Conservation (phyloP, 2,113 vertebrate species). For the Antennarius striatus region DNA sequence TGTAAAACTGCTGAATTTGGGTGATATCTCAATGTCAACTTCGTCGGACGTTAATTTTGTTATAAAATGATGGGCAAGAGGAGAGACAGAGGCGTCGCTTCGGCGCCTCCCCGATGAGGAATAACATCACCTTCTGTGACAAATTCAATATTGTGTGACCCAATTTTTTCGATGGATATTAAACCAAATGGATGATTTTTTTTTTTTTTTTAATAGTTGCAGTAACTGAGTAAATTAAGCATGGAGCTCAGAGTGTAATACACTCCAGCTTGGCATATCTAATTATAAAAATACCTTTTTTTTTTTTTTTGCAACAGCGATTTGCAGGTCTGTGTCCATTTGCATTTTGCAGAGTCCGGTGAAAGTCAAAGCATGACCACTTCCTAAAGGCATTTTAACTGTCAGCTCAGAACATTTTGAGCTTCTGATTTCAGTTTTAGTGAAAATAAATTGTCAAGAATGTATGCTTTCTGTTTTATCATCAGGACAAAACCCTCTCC, state of each 20-base stretch:
- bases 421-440: conserved; percentile 48
- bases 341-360: conserved; percentile 36
- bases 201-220: conserved; percentile 39
- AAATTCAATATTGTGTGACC: conserved; percentile 47
- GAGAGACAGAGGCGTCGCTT: background rate
- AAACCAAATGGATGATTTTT: conserved; percentile 48
- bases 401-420: conserved; percentile 33
- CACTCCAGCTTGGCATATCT: conserved; percentile 47
- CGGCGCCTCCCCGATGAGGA: background rate
- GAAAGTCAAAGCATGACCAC: conserved; percentile 41
- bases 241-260: conserved; percentile 48
- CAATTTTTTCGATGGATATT: conserved; percentile 41
- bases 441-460: conserved; percentile 52
- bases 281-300: conserved; percentile 58
- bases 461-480: conserved; percentile 53
- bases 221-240: conserved; percentile 58
- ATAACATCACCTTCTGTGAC: conserved; percentile 41
- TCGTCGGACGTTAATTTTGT: no score
- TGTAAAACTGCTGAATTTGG: no score
- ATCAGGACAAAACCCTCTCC: conserved; percentile 52
- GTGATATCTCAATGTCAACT: no score
- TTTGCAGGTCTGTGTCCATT: conserved; percentile 9
- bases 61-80: background rate
- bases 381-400: conserved; percentile 39
- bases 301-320: conserved; percentile 8